Base-by-base conservation (phyloP, 2,888 invertebrate species). In the Poecilus cupreus region DNA sequence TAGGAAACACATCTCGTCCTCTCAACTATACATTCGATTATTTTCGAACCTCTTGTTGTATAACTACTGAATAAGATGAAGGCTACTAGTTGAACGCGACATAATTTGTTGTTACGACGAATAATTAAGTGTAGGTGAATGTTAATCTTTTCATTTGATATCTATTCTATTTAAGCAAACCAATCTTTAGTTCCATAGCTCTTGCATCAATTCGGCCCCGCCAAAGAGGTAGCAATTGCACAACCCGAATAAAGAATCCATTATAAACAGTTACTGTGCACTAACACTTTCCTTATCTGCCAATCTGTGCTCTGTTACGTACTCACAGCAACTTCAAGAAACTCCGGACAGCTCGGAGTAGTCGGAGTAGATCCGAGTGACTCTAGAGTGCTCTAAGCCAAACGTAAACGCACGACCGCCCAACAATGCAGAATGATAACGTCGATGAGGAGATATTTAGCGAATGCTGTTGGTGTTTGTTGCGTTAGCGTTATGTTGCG, bases 371-470 rank as follows among this genome's bases (percentile, higher is more conserved):
- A n/a, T 26, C 24, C 13, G 22, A 6, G 24, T 60, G 24, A 24
- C 60, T 60, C n/a, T 22, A 8, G 60, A 60, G 13, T 26, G 60
- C 60, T 60, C 26, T 22, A 10, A 60, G 60, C 20, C 60, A 60
- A 60, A 60, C 60, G 60, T 60, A 60, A 60, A 60, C 60, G 60
- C 60, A 60, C 60, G 60, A 60, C 60, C 60, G 60, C 60, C 60
- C 60, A 60, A 60, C 60, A 60, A 60, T 60, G 60, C 60, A 24
- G 8, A n/a, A n/a, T 24, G 60, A 60, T 60, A 60, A 60, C 60
- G 60, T 60, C 60, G 24, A n/a, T n/a, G 32, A 6, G n/a, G n/a
- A 60, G 60, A 26, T 26, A 60, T 60, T 60, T 26, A 24, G 26
- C 43, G 8, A 32, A 8, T 8, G 32, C 8, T 32, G 8, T 32